phyloP scores from a whole-genome alignment of 2,888 invertebrate species.

The Therioaphis trifolii region DNA sequence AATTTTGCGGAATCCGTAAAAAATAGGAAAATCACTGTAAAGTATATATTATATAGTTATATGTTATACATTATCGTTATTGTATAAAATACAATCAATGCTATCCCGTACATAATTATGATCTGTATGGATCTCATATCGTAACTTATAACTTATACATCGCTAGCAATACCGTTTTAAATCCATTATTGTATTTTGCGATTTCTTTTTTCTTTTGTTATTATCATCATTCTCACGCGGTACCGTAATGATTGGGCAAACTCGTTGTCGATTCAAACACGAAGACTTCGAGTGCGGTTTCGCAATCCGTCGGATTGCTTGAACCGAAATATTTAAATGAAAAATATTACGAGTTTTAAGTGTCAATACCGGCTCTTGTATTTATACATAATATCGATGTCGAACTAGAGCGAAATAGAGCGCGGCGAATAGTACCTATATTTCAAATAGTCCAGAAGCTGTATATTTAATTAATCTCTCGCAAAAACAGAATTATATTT shows the following conservation, averaged over 20 bases:
- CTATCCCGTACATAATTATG: background rate
- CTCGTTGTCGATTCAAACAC: no score
- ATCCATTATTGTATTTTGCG: background rate
- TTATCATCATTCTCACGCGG: no score
- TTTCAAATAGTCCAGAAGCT: slow-evolving; percentile 4
- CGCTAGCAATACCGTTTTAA: background rate
- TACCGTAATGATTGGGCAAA: slow-evolving; percentile 15
- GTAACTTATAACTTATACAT: background rate
- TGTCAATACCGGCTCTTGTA: background rate
- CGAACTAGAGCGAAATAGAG: no score
- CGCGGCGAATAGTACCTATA: slow-evolving; percentile 12
- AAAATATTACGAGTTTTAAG: background rate
- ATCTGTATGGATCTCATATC: background rate
- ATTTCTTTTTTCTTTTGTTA: slow-evolving; percentile 7
- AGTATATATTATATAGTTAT: no score
- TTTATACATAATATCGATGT: no score
- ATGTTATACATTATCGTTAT: background rate
- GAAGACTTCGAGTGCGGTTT: background rate
- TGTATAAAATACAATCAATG: background rate
- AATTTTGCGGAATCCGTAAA: background rate
- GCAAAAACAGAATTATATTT: no score
- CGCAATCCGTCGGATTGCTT: background rate
- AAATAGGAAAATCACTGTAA: background rate
- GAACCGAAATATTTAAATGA: background rate
- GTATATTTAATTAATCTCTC: no score